Base-by-base conservation (phyloP, 2,888 invertebrate genomes). In the Eustalomyia histrio region DNA sequence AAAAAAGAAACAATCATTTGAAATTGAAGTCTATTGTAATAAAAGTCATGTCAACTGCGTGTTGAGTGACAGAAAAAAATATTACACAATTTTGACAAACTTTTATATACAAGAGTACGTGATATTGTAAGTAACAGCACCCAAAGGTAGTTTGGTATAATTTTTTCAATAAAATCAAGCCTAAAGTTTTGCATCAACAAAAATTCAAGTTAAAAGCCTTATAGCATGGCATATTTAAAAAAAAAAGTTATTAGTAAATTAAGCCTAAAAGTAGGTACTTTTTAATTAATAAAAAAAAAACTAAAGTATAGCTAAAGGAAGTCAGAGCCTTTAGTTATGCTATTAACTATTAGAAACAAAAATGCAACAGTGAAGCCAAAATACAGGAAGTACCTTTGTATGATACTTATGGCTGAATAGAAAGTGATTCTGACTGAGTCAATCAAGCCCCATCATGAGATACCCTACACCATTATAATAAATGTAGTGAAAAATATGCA, bases 11-110 rank as follows among this genome's bases (percentile, higher is more conserved):
- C 60, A 53, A 39, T 57, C 17, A 52, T 65, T 64, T 61, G 60
- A 79, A 67, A 78, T 74, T 81, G 52, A 78, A 78, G 81, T 81
- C 81, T 75, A 67, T 81, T 78, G 74, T 78, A 81, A 81, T 81
- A 78, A 81, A 81, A 81, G 81, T 78, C 81, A 81, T 78, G 74
- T 78, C 74, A 81, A 81, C 63, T 60, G 78, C 74, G 78, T 69
- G 81, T 81, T 81, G 65, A 71, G 67, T 74, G 76, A 50, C 64
- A 68, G 58, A 71, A 50, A 75, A 57, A 63, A 69, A 58, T 58
- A 29, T 21, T 67, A 52, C 60, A 60, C 55, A 68, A 57, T 71
- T 68, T 75, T 73, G 64, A 33, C 68, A 50, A 73, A 73, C 55
- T 72, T 55, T 72, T 67, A 47, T 47, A 5, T 47, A 5, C n/a